phyloP scores from a whole-genome alignment of 2,888 invertebrate genomes.

The Aphodius sticticus region DNA sequence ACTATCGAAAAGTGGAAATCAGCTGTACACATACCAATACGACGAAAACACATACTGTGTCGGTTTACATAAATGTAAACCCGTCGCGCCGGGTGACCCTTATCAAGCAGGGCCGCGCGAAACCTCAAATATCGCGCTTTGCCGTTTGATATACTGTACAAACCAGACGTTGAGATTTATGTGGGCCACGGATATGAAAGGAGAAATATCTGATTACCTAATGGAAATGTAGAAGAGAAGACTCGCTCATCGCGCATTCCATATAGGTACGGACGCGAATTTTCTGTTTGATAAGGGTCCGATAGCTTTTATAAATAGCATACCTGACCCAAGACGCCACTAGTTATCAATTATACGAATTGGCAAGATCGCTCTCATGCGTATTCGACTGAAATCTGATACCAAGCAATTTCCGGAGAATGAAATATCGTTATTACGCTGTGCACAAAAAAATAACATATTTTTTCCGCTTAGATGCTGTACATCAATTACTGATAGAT shows the following conservation, averaged over 20 bases:
- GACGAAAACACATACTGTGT: background rate
- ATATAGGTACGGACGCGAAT: background rate
- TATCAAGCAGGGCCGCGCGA: background rate
- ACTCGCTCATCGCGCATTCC: background rate
- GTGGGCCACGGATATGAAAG: background rate
- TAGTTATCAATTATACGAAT: background rate
- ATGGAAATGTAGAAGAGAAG: background rate
- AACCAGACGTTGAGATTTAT: background rate
- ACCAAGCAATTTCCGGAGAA: background rate
- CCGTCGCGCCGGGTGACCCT: background rate
- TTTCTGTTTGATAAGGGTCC: background rate
- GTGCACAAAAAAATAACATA: background rate
- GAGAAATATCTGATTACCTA: slow-evolving; percentile 4
- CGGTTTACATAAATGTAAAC: background rate
- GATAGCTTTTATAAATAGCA: slow-evolving; percentile 4
- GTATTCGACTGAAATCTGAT: background rate
- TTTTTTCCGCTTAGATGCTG: no score
- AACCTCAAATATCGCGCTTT: background rate
- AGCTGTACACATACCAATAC: background rate
- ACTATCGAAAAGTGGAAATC: background rate
- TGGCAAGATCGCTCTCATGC: background rate
- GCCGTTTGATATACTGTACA: background rate
- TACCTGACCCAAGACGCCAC: background rate
- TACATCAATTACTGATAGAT: no score
- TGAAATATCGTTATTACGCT: background rate